Conservation (phyloP, 2,797 vertebrate genomes). For the Rhinichthys osculus region DNA sequence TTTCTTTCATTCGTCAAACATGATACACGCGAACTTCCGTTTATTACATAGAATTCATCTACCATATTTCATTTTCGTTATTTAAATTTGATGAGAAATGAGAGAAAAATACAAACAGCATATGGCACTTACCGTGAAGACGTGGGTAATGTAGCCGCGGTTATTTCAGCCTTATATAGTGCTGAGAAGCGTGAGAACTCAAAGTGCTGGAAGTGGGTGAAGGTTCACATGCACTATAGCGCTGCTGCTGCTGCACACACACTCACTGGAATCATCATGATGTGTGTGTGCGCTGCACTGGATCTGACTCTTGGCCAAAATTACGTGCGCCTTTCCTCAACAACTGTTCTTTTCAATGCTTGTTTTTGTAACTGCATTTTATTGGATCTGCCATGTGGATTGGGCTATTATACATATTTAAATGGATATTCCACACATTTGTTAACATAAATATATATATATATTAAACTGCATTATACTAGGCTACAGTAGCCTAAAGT, state of each 20-base stretch:
- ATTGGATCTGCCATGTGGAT: neutral
- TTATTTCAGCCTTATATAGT: constrained; percentile 30
- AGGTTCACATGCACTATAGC: constrained; percentile 49
- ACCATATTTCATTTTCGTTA: neutral
- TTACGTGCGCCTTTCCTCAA: constrained; percentile 21
- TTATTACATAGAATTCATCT: neutral
- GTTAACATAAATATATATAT: neutral
- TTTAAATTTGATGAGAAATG: neutral
- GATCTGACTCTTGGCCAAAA: neutral
- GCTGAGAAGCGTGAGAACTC: constrained; percentile 38
- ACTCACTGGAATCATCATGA: neutral
- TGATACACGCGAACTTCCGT: neutral
- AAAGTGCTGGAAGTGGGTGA: constrained; percentile 55
- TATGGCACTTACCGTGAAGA: constrained; percentile 26
- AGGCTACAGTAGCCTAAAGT: neutral
- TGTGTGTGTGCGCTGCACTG: neutral
- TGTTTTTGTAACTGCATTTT: neutral
- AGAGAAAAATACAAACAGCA: neutral
- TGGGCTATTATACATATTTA: neutral
- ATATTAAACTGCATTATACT: neutral
- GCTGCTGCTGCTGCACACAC: neutral
- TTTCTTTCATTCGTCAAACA: neutral
- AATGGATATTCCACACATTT: neutral
- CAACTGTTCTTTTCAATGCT: neutral
- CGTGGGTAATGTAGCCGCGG: constrained; percentile 12